Evolutionary conservation across 2,888 invertebrate genomes (phyloP).

Genomic region (Endotricha flammealis): DNA sequence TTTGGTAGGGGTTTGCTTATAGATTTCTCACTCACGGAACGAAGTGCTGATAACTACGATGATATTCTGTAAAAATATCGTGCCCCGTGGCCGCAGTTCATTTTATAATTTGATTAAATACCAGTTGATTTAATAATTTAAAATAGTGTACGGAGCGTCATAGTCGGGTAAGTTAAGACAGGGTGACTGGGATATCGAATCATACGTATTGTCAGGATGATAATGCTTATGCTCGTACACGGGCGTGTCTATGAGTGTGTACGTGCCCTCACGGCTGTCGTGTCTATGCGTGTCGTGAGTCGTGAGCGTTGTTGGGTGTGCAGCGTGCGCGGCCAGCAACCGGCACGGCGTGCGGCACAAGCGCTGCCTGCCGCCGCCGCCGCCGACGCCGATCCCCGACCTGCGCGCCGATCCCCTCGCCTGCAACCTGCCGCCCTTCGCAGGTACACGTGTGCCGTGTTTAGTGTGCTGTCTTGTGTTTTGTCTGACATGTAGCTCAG

Average conservation of each 20-base stretch:
- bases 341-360: constrained; percentile 91
- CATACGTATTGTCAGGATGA: constrained; percentile 9
- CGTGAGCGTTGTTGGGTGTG: constrained; percentile 67
- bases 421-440: constrained; percentile 51
- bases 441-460: constrained; percentile 45
- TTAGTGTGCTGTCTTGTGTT: constrained; percentile 4
- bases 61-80: too few relatives aligned
- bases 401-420: constrained; percentile 82
- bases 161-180: constrained; percentile 20
- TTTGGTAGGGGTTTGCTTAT: too few relatives aligned
- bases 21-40: too few relatives aligned
- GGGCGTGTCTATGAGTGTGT: constrained; percentile 23
- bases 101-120: too few relatives aligned
- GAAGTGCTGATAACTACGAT: too few relatives aligned
- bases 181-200: constrained; percentile 15
- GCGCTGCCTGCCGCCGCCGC: constrained; percentile 88
- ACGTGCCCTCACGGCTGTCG: constrained; percentile 22
- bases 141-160: background rate
- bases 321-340: constrained; percentile 82
- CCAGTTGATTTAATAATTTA: too few relatives aligned
- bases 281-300: constrained; percentile 30
- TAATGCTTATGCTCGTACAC: constrained; percentile 19
- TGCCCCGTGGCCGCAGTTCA: too few relatives aligned
- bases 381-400: constrained; percentile 91
- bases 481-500: too few relatives aligned